Evolutionary conservation across 2,888 invertebrate genomes (phyloP).

Genomic region (Andrena praecox): DNA sequence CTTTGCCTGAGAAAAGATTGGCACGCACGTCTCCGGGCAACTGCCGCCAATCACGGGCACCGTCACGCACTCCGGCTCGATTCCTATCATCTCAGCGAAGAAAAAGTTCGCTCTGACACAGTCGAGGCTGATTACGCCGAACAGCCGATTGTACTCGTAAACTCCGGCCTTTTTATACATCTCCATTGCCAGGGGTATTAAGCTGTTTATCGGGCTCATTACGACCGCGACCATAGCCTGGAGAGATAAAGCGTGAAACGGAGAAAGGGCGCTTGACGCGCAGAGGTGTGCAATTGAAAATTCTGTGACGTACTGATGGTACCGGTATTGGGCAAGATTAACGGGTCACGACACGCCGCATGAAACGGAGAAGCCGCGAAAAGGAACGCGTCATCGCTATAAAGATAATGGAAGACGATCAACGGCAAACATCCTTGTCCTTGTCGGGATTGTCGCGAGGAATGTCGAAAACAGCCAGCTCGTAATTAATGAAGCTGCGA

Average conservation of each 20-base stretch:
- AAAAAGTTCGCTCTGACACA: slow-evolving; percentile 91
- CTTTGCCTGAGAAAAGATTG: slow-evolving; percentile 90
- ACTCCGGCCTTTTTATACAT: slow-evolving; percentile 88
- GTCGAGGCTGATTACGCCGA: slow-evolving; percentile 92
- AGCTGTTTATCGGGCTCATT: slow-evolving; percentile 88
- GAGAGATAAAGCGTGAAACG: slow-evolving; percentile 32
- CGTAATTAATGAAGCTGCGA: slow-evolving; percentile 66
- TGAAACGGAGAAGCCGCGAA: slow-evolving; percentile 2
- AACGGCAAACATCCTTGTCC: slow-evolving; percentile 54
- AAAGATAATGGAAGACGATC: slow-evolving; percentile 52
- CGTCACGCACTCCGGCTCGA: slow-evolving; percentile 88
- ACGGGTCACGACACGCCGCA: neutral
- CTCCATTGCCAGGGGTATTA: slow-evolving; percentile 90
- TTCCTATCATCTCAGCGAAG: slow-evolving; percentile 88
- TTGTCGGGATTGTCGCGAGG: slow-evolving; percentile 48
- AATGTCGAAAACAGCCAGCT: slow-evolving; percentile 60
- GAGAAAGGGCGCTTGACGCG: neutral
- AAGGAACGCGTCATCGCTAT: slow-evolving; percentile 33
- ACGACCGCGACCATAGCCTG: slow-evolving; percentile 85
- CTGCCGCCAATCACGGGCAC: slow-evolving; percentile 93
- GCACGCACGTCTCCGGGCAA: slow-evolving; percentile 90
- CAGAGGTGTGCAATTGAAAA: neutral
- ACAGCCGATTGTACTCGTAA: slow-evolving; percentile 87
- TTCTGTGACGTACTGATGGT: neutral
- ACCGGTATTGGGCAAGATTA: neutral